These are phyloP conservation scores for Polypedilum vanderplanki DNA, from an alignment of 1,140 invertebrate genomes.

Conservation along the genomic window DNA sequence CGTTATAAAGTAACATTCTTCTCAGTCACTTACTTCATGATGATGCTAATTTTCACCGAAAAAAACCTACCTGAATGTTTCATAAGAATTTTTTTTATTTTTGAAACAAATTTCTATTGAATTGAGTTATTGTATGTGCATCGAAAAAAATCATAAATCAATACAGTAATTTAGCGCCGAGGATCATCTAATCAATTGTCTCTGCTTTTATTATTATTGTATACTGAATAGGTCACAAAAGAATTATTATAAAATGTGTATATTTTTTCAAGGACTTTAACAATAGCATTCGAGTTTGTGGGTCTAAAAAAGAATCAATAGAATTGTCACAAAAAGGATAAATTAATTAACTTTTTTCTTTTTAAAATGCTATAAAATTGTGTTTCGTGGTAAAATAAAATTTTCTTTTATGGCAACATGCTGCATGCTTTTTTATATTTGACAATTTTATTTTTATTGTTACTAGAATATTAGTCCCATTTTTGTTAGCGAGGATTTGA, in stretches of 20 bases:
- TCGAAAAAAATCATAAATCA: constrained; percentile 22
- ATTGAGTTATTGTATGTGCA: not conserved
- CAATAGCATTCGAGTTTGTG: not conserved
- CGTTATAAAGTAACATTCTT: no score
- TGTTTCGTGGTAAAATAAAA: constrained; percentile 14
- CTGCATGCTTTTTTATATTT: not conserved
- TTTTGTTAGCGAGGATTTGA: no score
- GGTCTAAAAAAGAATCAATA: not conserved
- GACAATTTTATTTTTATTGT: not conserved
- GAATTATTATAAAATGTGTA: no score
- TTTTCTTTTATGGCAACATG: not conserved
- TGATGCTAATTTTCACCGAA: constrained; percentile 11
- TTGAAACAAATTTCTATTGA: constrained; percentile 25
- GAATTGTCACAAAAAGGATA: constrained; percentile 1
- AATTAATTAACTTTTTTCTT: not conserved
- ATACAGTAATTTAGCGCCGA: constrained; percentile 21
- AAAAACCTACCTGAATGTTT: constrained; percentile 18
- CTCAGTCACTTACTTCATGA: not conserved
- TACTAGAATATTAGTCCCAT: no score
- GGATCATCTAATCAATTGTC: constrained; percentile 4
- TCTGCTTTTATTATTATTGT: not conserved
- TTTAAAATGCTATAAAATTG: not conserved
- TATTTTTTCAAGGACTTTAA: not conserved
- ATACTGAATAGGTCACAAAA: not conserved
- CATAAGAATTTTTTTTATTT: not conserved